Evolutionary conservation across 2,797 vertebrate species (phyloP), one percentile per base, ranked within the genome.

Genomic region (Ammospiza maritima): DNA sequence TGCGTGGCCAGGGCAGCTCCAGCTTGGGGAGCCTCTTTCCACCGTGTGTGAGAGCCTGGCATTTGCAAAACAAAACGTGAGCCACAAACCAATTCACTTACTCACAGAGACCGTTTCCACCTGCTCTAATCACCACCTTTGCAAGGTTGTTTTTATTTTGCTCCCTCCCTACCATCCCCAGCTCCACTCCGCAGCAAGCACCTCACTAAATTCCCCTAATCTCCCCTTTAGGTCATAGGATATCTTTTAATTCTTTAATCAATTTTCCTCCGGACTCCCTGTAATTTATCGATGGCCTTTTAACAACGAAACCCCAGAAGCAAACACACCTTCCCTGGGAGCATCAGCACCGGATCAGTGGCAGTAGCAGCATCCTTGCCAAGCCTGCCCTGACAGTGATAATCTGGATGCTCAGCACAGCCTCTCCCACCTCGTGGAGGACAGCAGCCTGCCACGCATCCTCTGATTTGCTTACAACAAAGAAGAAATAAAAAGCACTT

Each of bases 231-330:
- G 85, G 95, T 91, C 76, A 81, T 81, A 73, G 0, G 4, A 21
- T 73, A 67, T 79, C 67, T 90, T 90, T 85, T 93, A 94, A 95
- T 91, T 89, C 80, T 87, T 94, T 76, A 71, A 96, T 96, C 95
- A 93, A 38, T 95, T 95, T 86, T 90, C 38, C 45, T 77, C 44
- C 14, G 56, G 57, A 91, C 73, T 88, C 76, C 38, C 50, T 66
- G 82, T 84, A 95, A 90, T 94, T 91, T 89, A 78, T 93, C 15
- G 2, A 72, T 83, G 78, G 77, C 29, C 81, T 95, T 95, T 91
- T 83, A 92, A 88, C 75, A 85, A 30, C 1, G 5, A 89, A 85
- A 73, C 23, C 38, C 58, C 66, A 85, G 78, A 91, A 89, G 45
- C 2, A 13, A 89, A 58, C 2, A 1, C 36, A 65, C 38, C 72